Percentiles rank a stretch among this genome's conserved stretches.
Evolutionary conservation across 2,797 vertebrate species (phyloP).

Genomic region (Megalops cyprinoides): DNA sequence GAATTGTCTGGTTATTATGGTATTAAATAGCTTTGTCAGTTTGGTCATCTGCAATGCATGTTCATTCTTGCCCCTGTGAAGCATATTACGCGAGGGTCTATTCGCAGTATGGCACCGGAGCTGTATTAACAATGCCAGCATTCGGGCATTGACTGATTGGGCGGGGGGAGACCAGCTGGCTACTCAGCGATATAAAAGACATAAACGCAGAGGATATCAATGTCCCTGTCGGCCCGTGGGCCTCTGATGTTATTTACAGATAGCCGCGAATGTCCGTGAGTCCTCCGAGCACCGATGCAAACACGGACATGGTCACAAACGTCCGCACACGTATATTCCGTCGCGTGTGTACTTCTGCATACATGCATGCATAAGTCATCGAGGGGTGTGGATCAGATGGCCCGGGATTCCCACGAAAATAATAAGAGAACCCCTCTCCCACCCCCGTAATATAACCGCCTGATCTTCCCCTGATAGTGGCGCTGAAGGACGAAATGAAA

Average conservation of each 20-base stretch:
- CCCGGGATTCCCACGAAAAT: constrained; percentile 78
- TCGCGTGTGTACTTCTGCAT: constrained; percentile 50
- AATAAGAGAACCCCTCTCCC: constrained; percentile 63
- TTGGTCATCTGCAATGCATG: no score
- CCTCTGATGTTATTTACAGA: constrained; percentile 69
- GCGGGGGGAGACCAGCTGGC: constrained; percentile 64
- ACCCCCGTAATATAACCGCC: constrained; percentile 68
- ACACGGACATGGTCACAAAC: constrained; percentile 4
- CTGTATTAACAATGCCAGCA: background rate
- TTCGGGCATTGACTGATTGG: constrained; percentile 50
- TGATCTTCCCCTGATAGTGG: constrained; percentile 66
- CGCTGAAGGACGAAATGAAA: constrained; percentile 79
- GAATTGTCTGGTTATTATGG: no score
- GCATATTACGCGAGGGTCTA: no score
- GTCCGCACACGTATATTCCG: background rate
- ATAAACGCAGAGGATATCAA: constrained; percentile 69
- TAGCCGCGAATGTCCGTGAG: constrained; percentile 63
- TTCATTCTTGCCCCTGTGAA: background rate
- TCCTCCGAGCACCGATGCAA: constrained; percentile 53
- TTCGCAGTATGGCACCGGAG: background rate
- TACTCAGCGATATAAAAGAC: constrained; percentile 66
- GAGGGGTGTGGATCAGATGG: constrained; percentile 50
- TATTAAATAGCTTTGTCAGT: no score
- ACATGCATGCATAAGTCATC: constrained; percentile 63
- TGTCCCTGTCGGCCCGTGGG: constrained; percentile 64